These are phyloP conservation scores for Cyprinodon diabolis DNA, from an alignment of 2,797 vertebrate genomes.

Conservation along the genomic window DNA sequence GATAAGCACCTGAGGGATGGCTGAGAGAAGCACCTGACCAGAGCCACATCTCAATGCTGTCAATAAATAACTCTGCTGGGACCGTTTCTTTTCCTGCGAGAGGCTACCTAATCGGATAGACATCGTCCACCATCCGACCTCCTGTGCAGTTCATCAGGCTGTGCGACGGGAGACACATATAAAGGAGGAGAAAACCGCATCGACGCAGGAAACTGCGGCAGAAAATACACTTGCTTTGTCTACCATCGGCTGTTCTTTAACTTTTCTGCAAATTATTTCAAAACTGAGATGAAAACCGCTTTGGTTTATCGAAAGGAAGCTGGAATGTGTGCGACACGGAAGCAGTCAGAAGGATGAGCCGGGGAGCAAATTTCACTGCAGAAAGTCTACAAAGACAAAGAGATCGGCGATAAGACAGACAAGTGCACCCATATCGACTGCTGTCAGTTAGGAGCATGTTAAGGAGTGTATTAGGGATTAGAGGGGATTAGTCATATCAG, in stretches of 20 bases:
- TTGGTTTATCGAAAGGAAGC: slow-evolving; percentile 42
- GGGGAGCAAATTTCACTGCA: slow-evolving; percentile 48
- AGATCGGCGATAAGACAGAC: slow-evolving; percentile 72
- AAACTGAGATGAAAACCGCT: slow-evolving; percentile 46
- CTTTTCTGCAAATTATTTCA: slow-evolving; percentile 39
- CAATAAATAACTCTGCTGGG: slow-evolving; percentile 70
- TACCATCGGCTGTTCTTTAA: background rate
- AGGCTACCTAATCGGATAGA: slow-evolving; percentile 55
- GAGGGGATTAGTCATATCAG: slow-evolving; percentile 81
- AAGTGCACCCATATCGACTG: slow-evolving; percentile 75
- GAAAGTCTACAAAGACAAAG: slow-evolving; percentile 73
- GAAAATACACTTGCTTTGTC: slow-evolving; percentile 18
- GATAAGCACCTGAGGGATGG: slow-evolving; percentile 78
- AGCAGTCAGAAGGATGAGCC: slow-evolving; percentile 55
- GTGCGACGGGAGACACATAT: slow-evolving; percentile 48
- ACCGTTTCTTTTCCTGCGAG: slow-evolving; percentile 57
- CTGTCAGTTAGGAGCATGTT: slow-evolving; percentile 81
- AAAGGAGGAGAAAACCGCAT: slow-evolving; percentile 8
- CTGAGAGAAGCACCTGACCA: slow-evolving; percentile 70
- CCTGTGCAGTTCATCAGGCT: slow-evolving; percentile 56
- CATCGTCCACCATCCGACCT: slow-evolving; percentile 55
- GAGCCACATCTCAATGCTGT: slow-evolving; percentile 69
- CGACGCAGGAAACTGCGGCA: slow-evolving; percentile 45
- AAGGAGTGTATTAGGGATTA: slow-evolving; percentile 82
- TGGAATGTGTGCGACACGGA: slow-evolving; percentile 44